Percentiles rank a stretch among this genome's conserved stretches.
phyloP scores from a whole-genome alignment of 2,113 vertebrate species.

The Hymenochirus boettgeri region DNA sequence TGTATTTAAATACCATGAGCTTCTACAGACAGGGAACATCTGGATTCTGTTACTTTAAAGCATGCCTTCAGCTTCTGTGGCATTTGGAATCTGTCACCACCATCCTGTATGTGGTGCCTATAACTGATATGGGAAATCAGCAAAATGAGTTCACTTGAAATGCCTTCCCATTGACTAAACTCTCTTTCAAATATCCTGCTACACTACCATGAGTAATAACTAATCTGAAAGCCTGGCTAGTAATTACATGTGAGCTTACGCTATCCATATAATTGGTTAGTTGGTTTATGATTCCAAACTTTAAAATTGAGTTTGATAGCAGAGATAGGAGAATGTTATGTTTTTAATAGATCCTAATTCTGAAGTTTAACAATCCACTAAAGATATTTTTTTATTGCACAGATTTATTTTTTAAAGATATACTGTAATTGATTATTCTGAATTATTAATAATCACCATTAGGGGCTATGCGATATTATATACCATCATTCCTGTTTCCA shows the following conservation, averaged over 20 bases:
- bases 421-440: constrained; percentile 8
- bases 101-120: constrained; percentile 46
- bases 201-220: too few relatives aligned
- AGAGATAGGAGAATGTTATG: background rate
- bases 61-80: constrained; percentile 62
- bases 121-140: constrained; percentile 57
- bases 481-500: constrained; percentile 13
- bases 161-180: background rate
- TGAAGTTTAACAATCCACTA: too few relatives aligned
- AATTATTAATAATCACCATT: constrained; percentile 37
- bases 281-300: constrained; percentile 6
- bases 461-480: constrained; percentile 12
- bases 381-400: too few relatives aligned
- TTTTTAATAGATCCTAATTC: background rate
- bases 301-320: constrained; percentile 23
- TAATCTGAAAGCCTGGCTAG: background rate
- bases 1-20: constrained; percentile 38
- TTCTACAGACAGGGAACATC: constrained; percentile 49
- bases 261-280: constrained; percentile 10
- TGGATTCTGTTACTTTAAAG: constrained; percentile 67
- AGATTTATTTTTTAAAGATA: constrained; percentile 24
- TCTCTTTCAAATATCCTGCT: too few relatives aligned
- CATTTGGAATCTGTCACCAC: constrained; percentile 58
- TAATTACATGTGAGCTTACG: constrained; percentile 23
- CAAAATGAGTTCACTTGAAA: background rate